These are phyloP conservation scores for Electrona antarctica DNA, from an alignment of 2,113 vertebrate genomes.

Conservation along the genomic window DNA sequence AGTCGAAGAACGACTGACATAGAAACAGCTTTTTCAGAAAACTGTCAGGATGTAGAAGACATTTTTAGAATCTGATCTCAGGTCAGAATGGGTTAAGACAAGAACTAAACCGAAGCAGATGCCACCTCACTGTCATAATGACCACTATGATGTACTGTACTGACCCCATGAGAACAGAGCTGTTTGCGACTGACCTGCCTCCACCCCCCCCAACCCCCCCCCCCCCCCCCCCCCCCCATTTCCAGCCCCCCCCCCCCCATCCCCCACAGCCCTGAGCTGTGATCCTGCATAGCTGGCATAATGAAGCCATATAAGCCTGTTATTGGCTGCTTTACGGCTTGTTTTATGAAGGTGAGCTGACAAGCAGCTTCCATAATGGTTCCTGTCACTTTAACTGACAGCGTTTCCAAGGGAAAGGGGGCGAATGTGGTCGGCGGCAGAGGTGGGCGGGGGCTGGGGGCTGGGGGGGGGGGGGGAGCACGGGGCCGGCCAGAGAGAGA, in stretches of 20 bases:
- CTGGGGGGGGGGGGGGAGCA: constrained; percentile 68
- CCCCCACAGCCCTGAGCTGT: constrained; percentile 49
- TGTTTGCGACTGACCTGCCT: constrained; percentile 55
- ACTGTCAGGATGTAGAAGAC: too few species aligned
- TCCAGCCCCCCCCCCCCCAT: constrained; percentile 5
- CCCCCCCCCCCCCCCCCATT: constrained; percentile 2
- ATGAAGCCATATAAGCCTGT: constrained; percentile 85
- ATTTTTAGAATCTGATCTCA: too few species aligned
- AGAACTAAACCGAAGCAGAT: too few species aligned
- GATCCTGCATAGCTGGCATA: constrained; percentile 73
- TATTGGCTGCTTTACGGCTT: constrained; percentile 82
- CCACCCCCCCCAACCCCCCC: constrained; percentile 32
- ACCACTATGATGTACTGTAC: too few species aligned
- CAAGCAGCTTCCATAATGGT: constrained; percentile 80
- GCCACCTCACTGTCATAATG: too few species aligned
- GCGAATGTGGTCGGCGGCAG: constrained; percentile 67
- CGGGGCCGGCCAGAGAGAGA: constrained; percentile 75
- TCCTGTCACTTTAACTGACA: constrained; percentile 89
- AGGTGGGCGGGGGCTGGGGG: constrained; percentile 74
- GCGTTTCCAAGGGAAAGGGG: constrained; percentile 88
- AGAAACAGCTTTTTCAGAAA: too few species aligned
- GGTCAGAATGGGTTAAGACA: too few species aligned
- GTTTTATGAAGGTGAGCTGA: constrained; percentile 87
- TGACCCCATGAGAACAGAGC: constrained; percentile 62
- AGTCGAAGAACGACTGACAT: too few species aligned